Evolutionary conservation across 2,888 invertebrate genomes (phyloP), one percentile per base, ranked within the genome.

Genomic region (Meiosimyza platycephala): DNA sequence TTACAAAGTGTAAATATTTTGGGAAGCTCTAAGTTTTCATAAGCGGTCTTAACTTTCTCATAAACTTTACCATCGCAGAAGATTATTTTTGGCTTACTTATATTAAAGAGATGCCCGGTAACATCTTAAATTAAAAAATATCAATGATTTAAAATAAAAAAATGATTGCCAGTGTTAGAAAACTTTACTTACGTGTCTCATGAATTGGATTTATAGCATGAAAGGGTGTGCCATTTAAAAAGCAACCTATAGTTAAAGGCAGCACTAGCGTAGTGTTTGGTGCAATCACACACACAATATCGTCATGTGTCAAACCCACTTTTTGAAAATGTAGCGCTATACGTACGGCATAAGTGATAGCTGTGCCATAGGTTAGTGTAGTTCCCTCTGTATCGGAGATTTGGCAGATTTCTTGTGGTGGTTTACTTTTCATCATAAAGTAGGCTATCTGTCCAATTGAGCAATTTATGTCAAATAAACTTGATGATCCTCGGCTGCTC

Each of bases 51-150:
- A 3, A 81, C 76, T 9, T 55, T 74, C 1, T 72, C 22, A 59
- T 78, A 80, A 16, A 72, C 57, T 1, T 62, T 65, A 5, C 75
- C 77, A 76, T 81, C 80, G 64, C 82, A 83, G 60, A 83, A 82
- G 73, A 83, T 78, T 4, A 82, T 5, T 71, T 79, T 80, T 3
- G 83, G 83, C 64, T 74, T 79, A 5, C 80, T 79, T 40, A 78
- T 76, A 0, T 72, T 62, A 54, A 78, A 81, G 6, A 78, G 74
- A 62, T 82, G 80, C 12, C 64, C 72, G 5, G 82, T 77, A n/a
- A 80, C 82, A 69, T 74, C 79, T 81, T 33, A 52, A 28, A 64
- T 47, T 1, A 22, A 28, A 28, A 16, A 54, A 71, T 48, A 9
- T n/a, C 16, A 70, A 28, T 28, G 2, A 28, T 28, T 22, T 28